These are phyloP conservation scores for Drosophila siamana DNA, from an alignment of 2,888 invertebrate species.

Conservation along the genomic window DNA sequence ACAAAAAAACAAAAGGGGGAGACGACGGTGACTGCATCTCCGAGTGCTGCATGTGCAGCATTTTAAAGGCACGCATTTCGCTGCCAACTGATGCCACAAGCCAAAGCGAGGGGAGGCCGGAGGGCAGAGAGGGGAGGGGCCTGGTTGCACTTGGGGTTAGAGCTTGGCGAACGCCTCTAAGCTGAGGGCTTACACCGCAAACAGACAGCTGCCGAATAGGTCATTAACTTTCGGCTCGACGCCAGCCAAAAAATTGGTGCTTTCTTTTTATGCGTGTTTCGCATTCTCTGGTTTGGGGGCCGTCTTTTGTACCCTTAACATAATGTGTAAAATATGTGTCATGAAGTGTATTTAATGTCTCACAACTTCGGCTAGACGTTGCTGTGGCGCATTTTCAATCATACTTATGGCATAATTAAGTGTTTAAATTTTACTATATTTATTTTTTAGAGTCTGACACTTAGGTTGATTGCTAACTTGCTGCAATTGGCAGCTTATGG, in stretches of 20 bases:
- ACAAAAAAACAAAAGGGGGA: neutral
- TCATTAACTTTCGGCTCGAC: slow-evolving; percentile 46
- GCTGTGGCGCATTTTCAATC: no score
- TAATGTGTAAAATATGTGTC: neutral
- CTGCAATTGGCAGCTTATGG: no score
- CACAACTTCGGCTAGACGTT: no score
- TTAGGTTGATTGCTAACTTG: no score
- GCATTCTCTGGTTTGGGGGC: neutral
- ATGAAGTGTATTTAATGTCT: no score
- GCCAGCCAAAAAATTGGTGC: slow-evolving; percentile 9
- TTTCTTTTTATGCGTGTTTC: slow-evolving; percentile 7
- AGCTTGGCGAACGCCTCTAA: neutral
- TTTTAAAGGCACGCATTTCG: slow-evolving; percentile 55
- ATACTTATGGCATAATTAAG: no score
- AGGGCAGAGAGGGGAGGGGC: no score
- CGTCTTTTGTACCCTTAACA: neutral
- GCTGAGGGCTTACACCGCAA: neutral
- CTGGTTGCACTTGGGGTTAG: no score
- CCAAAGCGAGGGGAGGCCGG: neutral
- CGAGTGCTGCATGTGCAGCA: slow-evolving; percentile 44
- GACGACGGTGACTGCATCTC: slow-evolving; percentile 21
- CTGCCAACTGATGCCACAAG: slow-evolving; percentile 23
- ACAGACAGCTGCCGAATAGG: slow-evolving; percentile 31
- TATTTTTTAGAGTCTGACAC: no score
- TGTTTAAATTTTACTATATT: no score